These are phyloP conservation scores for Theocolax elegans DNA, from an alignment of 1,140 invertebrate species.

Conservation along the genomic window DNA sequence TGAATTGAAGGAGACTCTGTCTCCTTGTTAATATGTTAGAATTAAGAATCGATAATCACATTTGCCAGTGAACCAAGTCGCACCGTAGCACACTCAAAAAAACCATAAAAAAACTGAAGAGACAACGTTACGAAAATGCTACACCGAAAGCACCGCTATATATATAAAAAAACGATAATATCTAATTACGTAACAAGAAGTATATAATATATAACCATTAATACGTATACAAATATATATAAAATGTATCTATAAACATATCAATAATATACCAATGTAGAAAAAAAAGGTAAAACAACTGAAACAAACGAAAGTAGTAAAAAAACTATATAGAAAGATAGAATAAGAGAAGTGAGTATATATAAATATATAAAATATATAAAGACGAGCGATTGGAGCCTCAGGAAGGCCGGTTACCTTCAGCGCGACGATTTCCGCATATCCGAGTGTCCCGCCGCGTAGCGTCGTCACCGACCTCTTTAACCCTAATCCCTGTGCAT, in stretches of 20 bases:
- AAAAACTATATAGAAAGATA: background rate
- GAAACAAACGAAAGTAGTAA: background rate
- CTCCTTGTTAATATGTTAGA: no score
- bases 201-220: background rate
- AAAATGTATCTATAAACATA: background rate
- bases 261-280: background rate
- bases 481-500: constrained; percentile 78
- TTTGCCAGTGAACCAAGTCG: constrained; percentile 29
- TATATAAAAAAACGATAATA: background rate
- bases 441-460: constrained; percentile 85
- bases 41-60: no score
- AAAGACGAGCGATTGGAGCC: constrained; percentile 9
- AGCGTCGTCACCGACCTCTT: constrained; percentile 93
- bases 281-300: background rate
- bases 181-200: background rate
- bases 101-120: constrained; percentile 26
- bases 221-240: background rate
- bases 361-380: background rate
- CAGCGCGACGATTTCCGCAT: constrained; percentile 94
- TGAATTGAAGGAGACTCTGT: no score
- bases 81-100: constrained; percentile 43
- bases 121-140: constrained; percentile 54
- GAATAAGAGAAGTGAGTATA: background rate
- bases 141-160: constrained; percentile 64
- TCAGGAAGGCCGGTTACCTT: constrained; percentile 76